Evolutionary conservation across 2,888 invertebrate species (phyloP).

Genomic region (Salticus scenicus): DNA sequence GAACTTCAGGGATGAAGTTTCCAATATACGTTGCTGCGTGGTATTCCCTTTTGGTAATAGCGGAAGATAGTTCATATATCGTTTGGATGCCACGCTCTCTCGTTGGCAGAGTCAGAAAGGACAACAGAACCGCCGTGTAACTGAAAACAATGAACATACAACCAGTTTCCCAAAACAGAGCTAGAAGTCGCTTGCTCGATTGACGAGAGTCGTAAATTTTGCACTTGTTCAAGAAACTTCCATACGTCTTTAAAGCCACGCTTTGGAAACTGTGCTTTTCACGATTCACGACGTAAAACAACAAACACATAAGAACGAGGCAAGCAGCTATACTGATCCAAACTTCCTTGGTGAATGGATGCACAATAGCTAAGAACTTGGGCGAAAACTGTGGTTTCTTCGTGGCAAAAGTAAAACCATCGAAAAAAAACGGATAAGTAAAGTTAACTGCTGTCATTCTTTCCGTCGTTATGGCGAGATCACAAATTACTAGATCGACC

Average conservation of each 20-base stretch:
- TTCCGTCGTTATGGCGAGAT: not conserved
- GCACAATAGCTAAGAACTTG: not conserved
- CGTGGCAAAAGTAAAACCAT: not conserved
- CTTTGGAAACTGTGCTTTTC: not conserved
- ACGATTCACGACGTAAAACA: not conserved
- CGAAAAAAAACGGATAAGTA: not conserved
- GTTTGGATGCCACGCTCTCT: not conserved
- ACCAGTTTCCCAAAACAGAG: not conserved
- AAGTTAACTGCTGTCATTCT: not conserved
- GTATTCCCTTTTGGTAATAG: not conserved
- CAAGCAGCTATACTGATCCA: not conserved
- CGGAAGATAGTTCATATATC: not conserved
- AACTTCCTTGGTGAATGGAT: not conserved
- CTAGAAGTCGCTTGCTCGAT: not conserved
- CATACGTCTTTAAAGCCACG: not conserved
- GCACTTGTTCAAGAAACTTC: not conserved
- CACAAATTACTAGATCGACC: not conserved
- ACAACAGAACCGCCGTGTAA: not conserved
- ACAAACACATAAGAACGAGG: not conserved
- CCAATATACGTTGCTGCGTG: not conserved
- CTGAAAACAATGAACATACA: not conserved
- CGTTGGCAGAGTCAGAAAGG: not conserved
- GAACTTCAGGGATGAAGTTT: not conserved
- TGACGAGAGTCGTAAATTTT: not conserved
- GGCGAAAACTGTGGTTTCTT: not conserved